Conservation (phyloP, 2,888 invertebrate species). For the Aethes cnicana region DNA sequence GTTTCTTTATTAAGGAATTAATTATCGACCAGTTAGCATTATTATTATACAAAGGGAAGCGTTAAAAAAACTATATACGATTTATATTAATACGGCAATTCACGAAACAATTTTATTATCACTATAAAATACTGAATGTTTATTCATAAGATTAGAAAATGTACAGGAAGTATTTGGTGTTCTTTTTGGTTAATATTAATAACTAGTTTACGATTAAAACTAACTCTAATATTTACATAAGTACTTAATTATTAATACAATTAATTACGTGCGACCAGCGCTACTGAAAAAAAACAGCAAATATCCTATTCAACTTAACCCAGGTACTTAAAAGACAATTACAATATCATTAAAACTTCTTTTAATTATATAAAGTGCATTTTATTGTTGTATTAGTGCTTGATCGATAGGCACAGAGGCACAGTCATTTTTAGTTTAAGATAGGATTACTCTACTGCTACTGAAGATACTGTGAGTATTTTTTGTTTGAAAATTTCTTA, state of each 20-base stretch:
- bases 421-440: conserved; percentile 63
- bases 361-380: conserved; percentile 42
- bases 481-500: conserved; percentile 5
- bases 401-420: conserved; percentile 74
- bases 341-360: conserved; percentile 16
- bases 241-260: conserved; percentile 38
- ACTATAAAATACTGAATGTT: conserved; percentile 43
- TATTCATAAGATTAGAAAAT: conserved; percentile 70
- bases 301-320: conserved; percentile 21
- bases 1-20: conserved; percentile 32
- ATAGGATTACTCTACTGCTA: conserved; percentile 47
- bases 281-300: conserved; percentile 35
- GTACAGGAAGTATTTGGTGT: conserved; percentile 72
- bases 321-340: conserved; percentile 18
- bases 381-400: conserved; percentile 69
- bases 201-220: conserved; percentile 41
- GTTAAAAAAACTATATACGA: conserved; percentile 28
- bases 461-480: conserved; percentile 38
- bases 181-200: conserved; percentile 56
- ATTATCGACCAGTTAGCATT: conserved; percentile 21
- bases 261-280: conserved; percentile 60
- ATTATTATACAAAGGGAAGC: conserved; percentile 27
- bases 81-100: conserved; percentile 26
- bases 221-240: conserved; percentile 51
- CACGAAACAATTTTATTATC: conserved; percentile 41